A percentile compares a stretch with the other conserved stretches of the same genome.
phyloP scores from a whole-genome alignment of 2,113 vertebrate genomes.

The Ictalurus furcatus region DNA sequence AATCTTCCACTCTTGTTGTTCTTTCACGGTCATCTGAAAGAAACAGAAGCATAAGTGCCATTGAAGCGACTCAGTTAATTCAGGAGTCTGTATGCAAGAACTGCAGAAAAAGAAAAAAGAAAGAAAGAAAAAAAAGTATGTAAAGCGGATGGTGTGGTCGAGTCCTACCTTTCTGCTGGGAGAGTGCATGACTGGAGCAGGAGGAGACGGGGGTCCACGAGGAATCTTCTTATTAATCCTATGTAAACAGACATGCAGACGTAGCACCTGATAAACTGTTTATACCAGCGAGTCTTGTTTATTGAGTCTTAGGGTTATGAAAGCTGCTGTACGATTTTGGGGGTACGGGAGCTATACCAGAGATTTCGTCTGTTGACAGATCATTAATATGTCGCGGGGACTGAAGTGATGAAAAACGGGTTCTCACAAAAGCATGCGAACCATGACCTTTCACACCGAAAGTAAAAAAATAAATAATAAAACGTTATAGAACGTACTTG shows the following conservation, averaged over 20 bases:
- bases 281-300: neutral
- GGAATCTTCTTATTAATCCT: slow-evolving; percentile 99
- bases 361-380: too few species aligned
- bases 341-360: too few species aligned
- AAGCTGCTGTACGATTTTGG: neutral
- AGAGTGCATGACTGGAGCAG: slow-evolving; percentile 98
- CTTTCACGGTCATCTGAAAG: slow-evolving; percentile 95
- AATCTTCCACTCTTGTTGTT: slow-evolving; percentile 99
- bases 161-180: slow-evolving; percentile 92
- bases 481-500: slow-evolving; percentile 75
- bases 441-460: neutral
- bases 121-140: neutral
- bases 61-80: neutral
- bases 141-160: neutral
- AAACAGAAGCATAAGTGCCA: neutral
- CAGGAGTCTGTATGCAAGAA: neutral
- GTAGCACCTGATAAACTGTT: neutral
- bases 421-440: neutral
- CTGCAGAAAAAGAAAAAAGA: neutral
- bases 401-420: too few species aligned
- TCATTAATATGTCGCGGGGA: too few species aligned
- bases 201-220: slow-evolving; percentile 93
- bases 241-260: slow-evolving; percentile 33
- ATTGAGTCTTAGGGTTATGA: too few species aligned
- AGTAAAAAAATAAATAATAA: neutral